phyloP scores from a whole-genome alignment of 2,888 invertebrate genomes.

The Acanthopleura granulata region DNA sequence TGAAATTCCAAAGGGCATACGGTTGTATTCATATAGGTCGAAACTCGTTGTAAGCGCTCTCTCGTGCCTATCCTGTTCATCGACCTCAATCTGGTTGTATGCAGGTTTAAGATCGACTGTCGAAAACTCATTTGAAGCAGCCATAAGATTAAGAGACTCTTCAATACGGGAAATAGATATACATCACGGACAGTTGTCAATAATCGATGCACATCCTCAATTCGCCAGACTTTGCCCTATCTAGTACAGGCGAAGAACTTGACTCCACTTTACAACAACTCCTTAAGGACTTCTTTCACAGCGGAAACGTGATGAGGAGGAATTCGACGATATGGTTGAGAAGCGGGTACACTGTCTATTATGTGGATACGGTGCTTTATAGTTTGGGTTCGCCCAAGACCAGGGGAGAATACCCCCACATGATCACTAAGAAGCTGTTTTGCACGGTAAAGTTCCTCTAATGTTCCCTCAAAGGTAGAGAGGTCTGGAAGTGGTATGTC shows the following conservation, averaged over 20 bases:
- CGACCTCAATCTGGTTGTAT: constrained; percentile 28
- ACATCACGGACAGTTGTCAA: constrained; percentile 14
- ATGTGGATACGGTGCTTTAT: constrained; percentile 6
- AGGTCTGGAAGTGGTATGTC: neutral
- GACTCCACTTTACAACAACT: neutral
- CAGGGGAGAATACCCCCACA: neutral
- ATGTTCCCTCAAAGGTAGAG: neutral
- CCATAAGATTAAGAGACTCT: constrained; percentile 24
- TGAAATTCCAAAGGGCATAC: constrained; percentile 28
- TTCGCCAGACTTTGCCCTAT: neutral
- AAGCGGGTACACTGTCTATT: neutral
- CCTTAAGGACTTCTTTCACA: neutral
- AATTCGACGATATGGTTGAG: neutral
- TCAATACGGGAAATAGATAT: neutral
- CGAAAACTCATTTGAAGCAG: constrained; percentile 24
- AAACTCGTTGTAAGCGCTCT: constrained; percentile 31
- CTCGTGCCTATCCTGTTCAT: constrained; percentile 27
- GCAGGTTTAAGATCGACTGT: constrained; percentile 25
- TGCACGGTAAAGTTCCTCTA: neutral
- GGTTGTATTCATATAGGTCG: constrained; percentile 31
- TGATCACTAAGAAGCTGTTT: neutral
- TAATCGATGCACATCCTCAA: constrained; percentile 1
- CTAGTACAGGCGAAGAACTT: constrained; percentile 7
- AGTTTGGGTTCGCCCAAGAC: neutral
- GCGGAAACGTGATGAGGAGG: neutral